Evolutionary conservation across 2,113 vertebrate species (phyloP), one percentile per base, ranked within the genome.

Genomic region (Porphyrio hochstetteri): DNA sequence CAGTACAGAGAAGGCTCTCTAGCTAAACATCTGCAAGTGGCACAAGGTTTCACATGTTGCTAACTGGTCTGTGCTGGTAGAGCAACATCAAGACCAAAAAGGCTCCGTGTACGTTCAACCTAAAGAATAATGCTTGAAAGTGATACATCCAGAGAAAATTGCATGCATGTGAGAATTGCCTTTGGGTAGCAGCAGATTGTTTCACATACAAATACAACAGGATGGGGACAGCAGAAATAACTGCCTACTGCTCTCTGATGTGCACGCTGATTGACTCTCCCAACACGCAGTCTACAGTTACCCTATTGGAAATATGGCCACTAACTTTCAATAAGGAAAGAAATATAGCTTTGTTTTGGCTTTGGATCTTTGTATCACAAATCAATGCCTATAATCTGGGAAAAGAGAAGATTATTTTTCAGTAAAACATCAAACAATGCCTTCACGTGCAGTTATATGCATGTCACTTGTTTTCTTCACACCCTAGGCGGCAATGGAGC

Each of bases 281-380:
- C 33, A 65, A 55, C 12, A 50, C 55, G 50, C 65, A 72, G 55
- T 53, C 86, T 81, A 13, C 50, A 53, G 38, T 72, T 65, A 63
- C 50, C 19, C 8, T 77, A 48, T 50, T 5, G 4, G 23, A 91
- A 82, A 82, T 80, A 76, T 25, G 77, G 55, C 84, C 59, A 67
- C 60, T 63, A 31, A 61, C 46, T 81, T 92, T 88, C 86, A 95
- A 68, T 64, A 71, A 89, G 35, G 71, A 59, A 87, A 91, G 61
- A 97, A 91, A 85, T 65, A 90, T 0, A 52, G 52, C 52, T 77
- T 92, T 75, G 48, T 88, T 96, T 94, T 90, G 60, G 12, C 57
- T 82, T 65, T 68, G 65, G 44, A 92, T 40, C 59, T 80, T 85
- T 91, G 44, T 65, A 42, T 91, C 80, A 55, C 87, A 88, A 94